Base-by-base conservation (phyloP, 2,888 invertebrate species). In the Drosophila cognata region DNA sequence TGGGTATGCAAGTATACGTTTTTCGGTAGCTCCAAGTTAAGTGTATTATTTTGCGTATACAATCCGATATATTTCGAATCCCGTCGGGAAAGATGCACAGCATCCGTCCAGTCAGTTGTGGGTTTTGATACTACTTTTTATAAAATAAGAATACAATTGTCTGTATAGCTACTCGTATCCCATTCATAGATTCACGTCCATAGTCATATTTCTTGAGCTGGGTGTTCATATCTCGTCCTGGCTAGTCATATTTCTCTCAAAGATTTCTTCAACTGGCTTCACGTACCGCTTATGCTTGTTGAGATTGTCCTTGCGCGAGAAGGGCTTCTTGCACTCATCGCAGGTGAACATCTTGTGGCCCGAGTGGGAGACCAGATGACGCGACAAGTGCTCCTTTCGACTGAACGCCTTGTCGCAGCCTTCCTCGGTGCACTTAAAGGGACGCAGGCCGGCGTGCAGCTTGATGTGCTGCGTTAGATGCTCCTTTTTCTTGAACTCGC, bases 381-480 rank as follows among this genome's bases (percentile, higher is more conserved):
- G 93, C 64, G 95, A 94, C 58, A 96, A 90, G 90, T 96, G 96
- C 87, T 96, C 96, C 79, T 96, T 96, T 3, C 96, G 94, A 85
- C 95, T 95, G 87, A 96, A 96, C 1, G 95, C 94, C 84, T 96
- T 96, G 52, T 94, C 94, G 88, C 96, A 96, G 25, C 88, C 89
- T 1, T 89, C 89, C 46, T 95, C 94, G 0, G 94, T 94, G 77
- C 96, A 96, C 29, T 94, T 95, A 83, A 95, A 96, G 0, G 96
- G 96, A 52, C 96, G 93, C 73, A 95, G 94, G 8, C 96, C 96
- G 0, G 95, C 95, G 82, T 96, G 96, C 2, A 95, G 91, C 86
- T 96, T 96, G 2, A 95, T 93, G 83, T 96, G 96, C 77, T 96
- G 96, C 69, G 95, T 95, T 1, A 96, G 92, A 87, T 96, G 96